Conservation (phyloP, 1,140 invertebrate species). For the Pinna nobilis region DNA sequence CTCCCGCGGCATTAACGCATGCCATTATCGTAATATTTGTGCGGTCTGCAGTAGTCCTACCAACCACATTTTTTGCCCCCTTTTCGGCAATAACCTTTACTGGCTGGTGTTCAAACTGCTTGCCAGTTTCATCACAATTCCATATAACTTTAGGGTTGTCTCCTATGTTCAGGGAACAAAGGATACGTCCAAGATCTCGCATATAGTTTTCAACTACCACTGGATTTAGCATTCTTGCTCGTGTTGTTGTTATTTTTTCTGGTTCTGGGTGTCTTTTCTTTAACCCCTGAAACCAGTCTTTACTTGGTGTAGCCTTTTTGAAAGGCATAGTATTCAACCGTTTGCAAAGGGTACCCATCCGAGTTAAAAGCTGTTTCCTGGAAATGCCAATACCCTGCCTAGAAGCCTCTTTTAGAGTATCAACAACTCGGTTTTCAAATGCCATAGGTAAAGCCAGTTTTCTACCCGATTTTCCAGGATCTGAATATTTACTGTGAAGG, state of each 20-base stretch:
- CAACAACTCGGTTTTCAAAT: slow-evolving; percentile 36
- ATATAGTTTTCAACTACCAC: slow-evolving; percentile 32
- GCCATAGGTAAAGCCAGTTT: slow-evolving; percentile 21
- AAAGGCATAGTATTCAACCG: slow-evolving; percentile 27
- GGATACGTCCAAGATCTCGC: not conserved
- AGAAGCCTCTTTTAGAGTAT: slow-evolving; percentile 7
- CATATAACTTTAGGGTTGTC: slow-evolving; percentile 16
- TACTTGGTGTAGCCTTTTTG: slow-evolving; percentile 28
- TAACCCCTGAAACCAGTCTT: slow-evolving; percentile 43
- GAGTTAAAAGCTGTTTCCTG: slow-evolving; percentile 21
- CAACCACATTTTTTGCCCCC: slow-evolving; percentile 24
- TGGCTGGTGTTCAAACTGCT: slow-evolving; percentile 20
- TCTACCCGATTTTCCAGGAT: slow-evolving; percentile 8
- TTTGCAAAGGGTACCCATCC: slow-evolving; percentile 28
- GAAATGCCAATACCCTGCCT: slow-evolving; percentile 34
- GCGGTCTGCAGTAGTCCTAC: not conserved
- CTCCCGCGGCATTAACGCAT: slow-evolving; percentile 27
- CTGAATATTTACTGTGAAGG: slow-evolving; percentile 16
- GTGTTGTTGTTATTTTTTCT: slow-evolving; percentile 34
- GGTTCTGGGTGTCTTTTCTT: slow-evolving; percentile 38
- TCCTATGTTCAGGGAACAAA: not conserved
- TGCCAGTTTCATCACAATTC: slow-evolving; percentile 29
- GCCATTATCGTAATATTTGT: slow-evolving; percentile 29
- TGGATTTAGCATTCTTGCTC: slow-evolving; percentile 36
- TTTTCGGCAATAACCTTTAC: slow-evolving; percentile 17